phyloP scores from a whole-genome alignment of 2,797 vertebrate genomes.

The Petrocephalus schoutedeni region DNA sequence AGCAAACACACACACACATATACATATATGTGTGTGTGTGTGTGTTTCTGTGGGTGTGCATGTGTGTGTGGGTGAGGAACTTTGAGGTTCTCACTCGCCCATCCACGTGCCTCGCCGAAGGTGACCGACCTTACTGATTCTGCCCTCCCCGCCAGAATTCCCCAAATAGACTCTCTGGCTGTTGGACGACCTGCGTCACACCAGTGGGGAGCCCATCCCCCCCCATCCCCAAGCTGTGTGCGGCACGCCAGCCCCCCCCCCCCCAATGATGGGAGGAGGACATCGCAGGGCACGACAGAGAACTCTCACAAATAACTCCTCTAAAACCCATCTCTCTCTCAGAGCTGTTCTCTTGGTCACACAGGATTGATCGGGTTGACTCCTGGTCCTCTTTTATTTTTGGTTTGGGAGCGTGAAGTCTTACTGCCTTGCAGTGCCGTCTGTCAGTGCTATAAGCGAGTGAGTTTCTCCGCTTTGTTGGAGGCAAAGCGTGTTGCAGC shows the following conservation, averaged over 20 bases:
- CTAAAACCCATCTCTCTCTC: neutral
- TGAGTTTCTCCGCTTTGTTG: neutral
- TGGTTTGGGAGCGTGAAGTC: neutral
- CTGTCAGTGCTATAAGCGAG: neutral
- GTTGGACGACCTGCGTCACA: neutral
- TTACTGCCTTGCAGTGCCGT: neutral
- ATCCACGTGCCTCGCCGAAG: neutral
- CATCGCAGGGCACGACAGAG: neutral
- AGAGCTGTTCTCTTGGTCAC: neutral
- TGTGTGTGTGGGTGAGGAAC: neutral
- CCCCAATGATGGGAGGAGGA: neutral
- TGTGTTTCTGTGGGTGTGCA: neutral
- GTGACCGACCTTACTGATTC: neutral
- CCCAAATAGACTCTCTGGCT: neutral
- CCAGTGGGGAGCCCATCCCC: neutral
- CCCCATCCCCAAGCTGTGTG: neutral
- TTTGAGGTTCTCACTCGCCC: neutral
- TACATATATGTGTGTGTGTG: neutral
- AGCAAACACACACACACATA: neutral
- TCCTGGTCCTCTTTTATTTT: neutral
- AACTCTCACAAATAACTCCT: neutral
- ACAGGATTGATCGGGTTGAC: neutral
- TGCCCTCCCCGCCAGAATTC: neutral
- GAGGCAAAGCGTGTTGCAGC: neutral
- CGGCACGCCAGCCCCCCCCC: neutral